These are phyloP conservation scores for Cerastis leucographa DNA, from an alignment of 2,888 invertebrate species.

Conservation along the genomic window DNA sequence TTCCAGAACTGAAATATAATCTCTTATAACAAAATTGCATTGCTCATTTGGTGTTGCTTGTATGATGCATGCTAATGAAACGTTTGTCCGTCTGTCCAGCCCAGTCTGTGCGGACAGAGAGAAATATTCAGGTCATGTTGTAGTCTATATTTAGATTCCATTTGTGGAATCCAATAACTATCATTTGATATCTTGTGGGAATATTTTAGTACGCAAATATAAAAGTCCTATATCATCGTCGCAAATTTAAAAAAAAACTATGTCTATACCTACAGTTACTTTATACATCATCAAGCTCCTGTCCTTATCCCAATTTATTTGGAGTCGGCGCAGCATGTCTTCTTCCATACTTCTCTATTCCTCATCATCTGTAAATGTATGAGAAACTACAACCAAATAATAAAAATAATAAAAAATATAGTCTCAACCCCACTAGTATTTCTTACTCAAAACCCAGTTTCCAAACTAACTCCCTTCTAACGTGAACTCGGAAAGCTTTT, in stretches of 20 bases:
- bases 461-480: conserved; percentile 30
- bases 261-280: too few relatives aligned
- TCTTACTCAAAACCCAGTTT: conserved; percentile 14
- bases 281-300: too few relatives aligned
- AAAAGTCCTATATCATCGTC: background rate
- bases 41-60: conserved; percentile 32
- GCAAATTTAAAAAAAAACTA: too few relatives aligned
- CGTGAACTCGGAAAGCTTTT: conserved; percentile 38
- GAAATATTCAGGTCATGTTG: conserved; percentile 38
- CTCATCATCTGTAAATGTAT: too few relatives aligned
- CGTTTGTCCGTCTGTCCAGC: conserved; percentile 46
- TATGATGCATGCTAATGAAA: conserved; percentile 49
- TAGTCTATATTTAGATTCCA: conserved; percentile 36
- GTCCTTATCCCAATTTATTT: too few relatives aligned
- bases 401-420: too few relatives aligned
- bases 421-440: conserved; percentile 12
- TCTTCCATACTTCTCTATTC: too few relatives aligned
- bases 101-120: conserved; percentile 13
- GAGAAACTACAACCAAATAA: too few relatives aligned
- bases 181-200: conserved; percentile 15
- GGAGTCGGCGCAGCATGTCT: too few relatives aligned
- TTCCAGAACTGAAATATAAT: conserved; percentile 11
- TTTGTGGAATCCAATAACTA: conserved; percentile 18
- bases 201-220: background rate
- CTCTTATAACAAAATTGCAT: conserved; percentile 41